Evolutionary conservation across 2,888 invertebrate genomes (phyloP), one percentile per base, ranked within the genome.

Genomic region (Ptychoptera contaminata): DNA sequence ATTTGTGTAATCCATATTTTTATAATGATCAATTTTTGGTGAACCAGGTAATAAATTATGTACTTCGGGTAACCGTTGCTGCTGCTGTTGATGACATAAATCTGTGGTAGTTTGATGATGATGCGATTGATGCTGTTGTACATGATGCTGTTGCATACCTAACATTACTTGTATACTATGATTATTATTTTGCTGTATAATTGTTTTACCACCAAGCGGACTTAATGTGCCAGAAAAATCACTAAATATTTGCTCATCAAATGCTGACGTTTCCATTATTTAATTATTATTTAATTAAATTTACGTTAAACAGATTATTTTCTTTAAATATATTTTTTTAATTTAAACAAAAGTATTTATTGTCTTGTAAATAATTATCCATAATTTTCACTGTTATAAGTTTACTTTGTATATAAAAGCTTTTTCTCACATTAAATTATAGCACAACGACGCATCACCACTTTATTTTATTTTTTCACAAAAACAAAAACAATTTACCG

Each of bases 201-300:
- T 34, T 37, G 69, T 53, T 15, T 69, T 67, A 47, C 58, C 48
- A 16, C 63, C 63, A 40, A 66, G 49, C 58, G 73, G 64, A 50
- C 66, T 67, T 9, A 79, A 69, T 48, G 70, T 75, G 53, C 71
- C 73, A 30, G 71, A 66, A 57, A 84, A 85, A 65, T 86, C 85
- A 52, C 75, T 71, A 63, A 85, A 86, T 59, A 82, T 77, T 56
- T 82, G 80, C 59, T 86, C 86, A 60, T 86, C 86, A 65, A 85
- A 78, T 49, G 68, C 63, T 30, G 71, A 68, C 56, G 73, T 79
- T 63, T 84, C 84, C 82, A 85, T 79, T 65, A 65, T 67, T 63
- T 64, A 62, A 63, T 60, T 54, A 62, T 63, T 60, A 61, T 60
- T 61, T 58, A 8, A 23, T 12, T 37, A 12, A 7, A 10, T 38